Evolutionary conservation across 2,797 vertebrate genomes (phyloP), one percentile per base, ranked within the genome.

Genomic region (Sebastes oblongus): DNA sequence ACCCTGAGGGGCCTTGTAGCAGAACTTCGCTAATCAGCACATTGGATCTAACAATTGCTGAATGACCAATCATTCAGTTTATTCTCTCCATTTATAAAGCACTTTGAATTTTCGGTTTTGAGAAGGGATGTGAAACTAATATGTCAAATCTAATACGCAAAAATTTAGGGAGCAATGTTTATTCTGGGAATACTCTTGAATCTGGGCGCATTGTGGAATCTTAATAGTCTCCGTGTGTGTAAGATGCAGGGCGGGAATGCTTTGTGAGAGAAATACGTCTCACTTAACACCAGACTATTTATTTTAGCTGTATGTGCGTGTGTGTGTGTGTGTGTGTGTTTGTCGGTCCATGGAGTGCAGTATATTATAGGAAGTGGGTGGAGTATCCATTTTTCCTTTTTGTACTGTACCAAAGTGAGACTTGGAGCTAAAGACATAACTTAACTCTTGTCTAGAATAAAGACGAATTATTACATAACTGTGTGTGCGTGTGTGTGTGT

Each of bases 161-260:
- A 68, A 42, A 68, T 66, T 36, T 68, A 59, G 32, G 60, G 66
- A 58, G 73, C 30, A 3, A 4, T 69, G 61, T 80, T 81, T 78
- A 83, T 56, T 72, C 34, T 83, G 62, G 79, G 70, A 85, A 66
- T 27, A 66, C 68, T 77, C 36, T 70, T 78, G 75, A 80, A 73
- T 85, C 52, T 77, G 84, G 73, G 52, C 20, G 39, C 6, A 39
- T 75, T 79, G 18, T 72, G 84, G 82, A 85, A 86, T 86, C 56
- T 72, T 86, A 81, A 80, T 76, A 25, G 16, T 72, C 62, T 75
- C 75, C 36, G 22, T 87, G 55, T 82, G 68, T 82, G 64, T 29
- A 30, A 73, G 66, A 72, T 65, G 30, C 20, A 55, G 76, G 56
- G 50, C 60, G 68, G 55, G 75, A 74, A 72, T 64, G 62, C n/a